Evolutionary conservation across 64 coral and sea anemone genomes (phyloP).

Genomic region (Acropora tenuis): DNA sequence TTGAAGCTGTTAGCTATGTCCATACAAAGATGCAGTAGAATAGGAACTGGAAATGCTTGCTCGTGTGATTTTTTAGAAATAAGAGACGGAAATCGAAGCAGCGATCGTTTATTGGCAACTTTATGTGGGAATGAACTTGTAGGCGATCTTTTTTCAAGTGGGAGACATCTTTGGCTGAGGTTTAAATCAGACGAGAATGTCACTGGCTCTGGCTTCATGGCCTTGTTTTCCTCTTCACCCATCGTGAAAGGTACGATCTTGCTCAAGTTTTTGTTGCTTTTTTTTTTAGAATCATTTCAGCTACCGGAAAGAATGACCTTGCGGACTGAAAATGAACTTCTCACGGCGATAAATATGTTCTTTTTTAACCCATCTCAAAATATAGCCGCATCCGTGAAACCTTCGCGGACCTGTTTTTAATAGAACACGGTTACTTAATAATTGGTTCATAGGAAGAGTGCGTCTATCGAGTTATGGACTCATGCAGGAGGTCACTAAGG

Average conservation of each 20-base stretch:
- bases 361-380: too few relatives aligned
- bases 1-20: neutral
- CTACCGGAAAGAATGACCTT: neutral
- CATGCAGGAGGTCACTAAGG: too few relatives aligned
- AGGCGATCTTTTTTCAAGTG: conserved; percentile 42
- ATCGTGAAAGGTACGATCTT: conserved; percentile 10
- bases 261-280: neutral
- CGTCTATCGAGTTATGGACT: too few relatives aligned
- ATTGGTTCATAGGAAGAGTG: too few relatives aligned
- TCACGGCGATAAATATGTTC: too few relatives aligned
- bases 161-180: conserved; percentile 48
- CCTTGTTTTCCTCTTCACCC: neutral
- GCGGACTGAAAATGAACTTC: too few relatives aligned
- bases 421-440: too few relatives aligned
- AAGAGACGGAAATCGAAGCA: conserved; percentile 48
- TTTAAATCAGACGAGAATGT: conserved; percentile 46
- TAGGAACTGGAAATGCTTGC: conserved; percentile 9
- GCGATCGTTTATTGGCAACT: conserved; percentile 9
- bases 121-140: conserved; percentile 33
- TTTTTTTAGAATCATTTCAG: neutral
- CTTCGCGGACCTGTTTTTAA: too few relatives aligned
- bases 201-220: conserved; percentile 28
- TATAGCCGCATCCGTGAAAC: too few relatives aligned
- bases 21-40: conserved; percentile 41
- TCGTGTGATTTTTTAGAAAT: conserved; percentile 61